Evolutionary conservation across 2,888 invertebrate genomes (phyloP), one percentile per base, ranked within the genome.

Genomic region (Drosophila atroscutellata): DNA sequence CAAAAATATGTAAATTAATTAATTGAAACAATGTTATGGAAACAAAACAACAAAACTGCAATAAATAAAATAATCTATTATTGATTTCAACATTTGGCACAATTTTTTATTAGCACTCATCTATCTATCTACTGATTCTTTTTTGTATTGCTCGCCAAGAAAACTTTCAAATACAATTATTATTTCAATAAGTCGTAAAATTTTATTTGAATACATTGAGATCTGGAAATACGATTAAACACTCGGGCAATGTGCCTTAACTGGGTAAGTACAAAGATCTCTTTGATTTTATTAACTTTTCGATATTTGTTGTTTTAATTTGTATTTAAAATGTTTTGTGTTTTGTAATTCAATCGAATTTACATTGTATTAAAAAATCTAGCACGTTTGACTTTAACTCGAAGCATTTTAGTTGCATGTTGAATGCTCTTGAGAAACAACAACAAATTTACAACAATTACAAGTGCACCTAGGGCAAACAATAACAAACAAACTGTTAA

Each of bases 391-490:
- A 82, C 59, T 75, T 80, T 75, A 78, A 77, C 77, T 83, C 72
- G 72, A 77, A 64, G 80, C 86, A 71, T 79, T 62, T 72, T 86
- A 84, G 83, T 86, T 77, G 85, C 85, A 86, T 86, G 85, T 77
- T 85, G 70, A 68, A 72, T 75, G 72, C 64, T 76, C 75, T 73
- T 74, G 42, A 70, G 52, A 84, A 68, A 54, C 73, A 55, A 62
- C 69, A 54, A 54, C 26, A 28, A 28, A 54, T 26, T 62, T 77
- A 61, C 75, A 72, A 54, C 72, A 59, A 63, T 62, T 55, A 13
- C 42, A 37, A 55, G 59, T 69, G 76, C 76, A 76, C 75, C 32
- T 28, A 39, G 26, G 39, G 20, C 45, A 61, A 26, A 32, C 39
- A n/a, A 24, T 42, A 45, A 45, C 42, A 68, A 68, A 37, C 5